Evolutionary conservation across 1,140 invertebrate species (phyloP), one percentile per base, ranked within the genome.

Genomic region (Eriocheir sinensis): DNA sequence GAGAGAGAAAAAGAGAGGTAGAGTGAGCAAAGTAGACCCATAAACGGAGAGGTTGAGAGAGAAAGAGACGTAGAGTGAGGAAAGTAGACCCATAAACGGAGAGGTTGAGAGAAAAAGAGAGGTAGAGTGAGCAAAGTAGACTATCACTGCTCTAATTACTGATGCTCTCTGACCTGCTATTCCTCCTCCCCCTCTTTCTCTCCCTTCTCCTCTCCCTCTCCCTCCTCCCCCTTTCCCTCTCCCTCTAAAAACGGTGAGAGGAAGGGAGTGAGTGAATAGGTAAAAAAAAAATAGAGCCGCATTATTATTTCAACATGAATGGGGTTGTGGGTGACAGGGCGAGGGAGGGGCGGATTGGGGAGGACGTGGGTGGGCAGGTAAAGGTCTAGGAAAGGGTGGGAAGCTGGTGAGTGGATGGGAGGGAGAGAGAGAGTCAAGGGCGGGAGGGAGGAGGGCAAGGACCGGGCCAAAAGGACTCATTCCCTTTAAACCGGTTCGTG

Each of bases 401-500:
- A 9, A 17, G 48, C 48, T 53, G 48, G 21, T 17, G 48, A 21
- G 48, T 21, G 48, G 60, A 21, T 21, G 60, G 4, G 36, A 41
- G 36, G 8, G 40, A 12, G n/a, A 40, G 34, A n/a, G 34, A 12
- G 34, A 41, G 85, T 17, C 38, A 88, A 17, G 38, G 36, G n/a
- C 38, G 38, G 8, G 34, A 27, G 38, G 34, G 12, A 34, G 85
- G 85, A 21, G 41, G 85, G 34, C n/a, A 34, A 40, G 38, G 30
- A 48, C 36, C 38, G n/a, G 15, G 89, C 38, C 44, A 60, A 60
- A 90, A 90, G 48, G 89, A 60, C 30, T 90, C 89, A 90, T 90
- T 90, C 89, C 89, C 89, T 90, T 90, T 90, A 90, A 90, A 90
- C 48, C 36, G 27, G 89, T 72, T 34, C 17, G 8, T 34, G 41